Conservation (phyloP, 2,797 vertebrate species). For the Naso thynnoides region DNA sequence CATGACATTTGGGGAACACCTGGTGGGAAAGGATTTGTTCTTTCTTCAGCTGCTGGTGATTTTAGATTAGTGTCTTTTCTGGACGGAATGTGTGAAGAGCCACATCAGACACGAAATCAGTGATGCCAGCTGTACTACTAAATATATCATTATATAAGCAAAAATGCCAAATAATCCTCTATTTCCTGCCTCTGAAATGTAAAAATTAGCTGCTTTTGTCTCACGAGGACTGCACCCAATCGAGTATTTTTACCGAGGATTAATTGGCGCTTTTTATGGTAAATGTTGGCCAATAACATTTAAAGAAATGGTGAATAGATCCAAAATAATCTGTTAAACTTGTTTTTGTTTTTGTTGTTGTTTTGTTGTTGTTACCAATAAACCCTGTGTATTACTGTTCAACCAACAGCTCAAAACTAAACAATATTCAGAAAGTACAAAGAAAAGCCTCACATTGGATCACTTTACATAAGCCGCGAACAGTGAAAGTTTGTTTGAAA, state of each 20-base stretch:
- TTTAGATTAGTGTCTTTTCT: constrained; percentile 14
- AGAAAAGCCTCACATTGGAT: not conserved
- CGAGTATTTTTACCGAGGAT: not conserved
- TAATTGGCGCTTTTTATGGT: not conserved
- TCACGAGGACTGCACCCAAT: not conserved
- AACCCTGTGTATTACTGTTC: too few relatives aligned
- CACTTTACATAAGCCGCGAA: not conserved
- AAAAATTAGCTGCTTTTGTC: not conserved
- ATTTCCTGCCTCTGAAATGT: not conserved
- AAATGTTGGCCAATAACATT: too few relatives aligned
- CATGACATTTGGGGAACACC: constrained; percentile 40
- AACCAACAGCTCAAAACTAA: not conserved
- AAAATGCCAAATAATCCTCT: not conserved
- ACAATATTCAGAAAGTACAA: not conserved
- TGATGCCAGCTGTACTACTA: too few relatives aligned
- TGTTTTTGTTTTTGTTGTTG: not conserved
- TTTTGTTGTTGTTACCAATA: too few relatives aligned
- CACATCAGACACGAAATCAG: too few relatives aligned
- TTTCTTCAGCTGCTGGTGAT: constrained; percentile 17
- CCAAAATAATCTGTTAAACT: not conserved
- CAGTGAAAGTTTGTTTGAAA: not conserved
- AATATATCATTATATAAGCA: not conserved
- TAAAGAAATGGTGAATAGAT: too few relatives aligned
- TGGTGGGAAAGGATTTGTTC: constrained; percentile 14
- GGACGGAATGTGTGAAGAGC: too few relatives aligned